Base-by-base conservation (phyloP, 2,797 vertebrate species). In the Micrastur ruficollis region DNA sequence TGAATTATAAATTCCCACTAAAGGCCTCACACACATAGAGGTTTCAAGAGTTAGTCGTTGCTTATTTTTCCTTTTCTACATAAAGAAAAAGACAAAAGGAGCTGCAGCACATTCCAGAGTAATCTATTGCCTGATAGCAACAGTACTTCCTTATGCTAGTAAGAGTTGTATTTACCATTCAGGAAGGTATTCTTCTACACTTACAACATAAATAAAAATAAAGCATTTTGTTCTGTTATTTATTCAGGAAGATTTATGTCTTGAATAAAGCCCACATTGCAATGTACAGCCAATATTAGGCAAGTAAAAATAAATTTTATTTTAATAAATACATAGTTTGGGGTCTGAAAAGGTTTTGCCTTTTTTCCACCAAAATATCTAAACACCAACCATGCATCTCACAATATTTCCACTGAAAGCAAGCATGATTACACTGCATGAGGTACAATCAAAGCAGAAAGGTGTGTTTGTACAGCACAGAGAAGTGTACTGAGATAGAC, bases 1-100 rank as follows among this genome's bases (percentile, higher is more conserved):
- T 59, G 84, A 91, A 96, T 97, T 96, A 81, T 34, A 90, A 90
- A 89, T 92, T 90, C 87, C 87, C 68, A 72, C 81, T 40, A n/a
- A 89, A 74, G 62, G 71, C 72, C 62, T 94, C 85, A 56, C 75
- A 92, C 42, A 8, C 38, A 40, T 8, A 73, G 65, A 74, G 80
- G 67, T 87, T 93, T 82, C 2, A 0, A 34, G 55, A 78, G 52
- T 67, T 31, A 29, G 46, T 34, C 42, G 56, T 26, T 67, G 34
- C 83, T 95, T 76, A 16, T 71, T 92, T 85, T 73, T 40, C 52
- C 14, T 78, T 53, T 47, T 66, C n/a, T 66, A 1, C 49, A 16
- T 29, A 72, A 52, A 5, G 14, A 68, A 92, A 88, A 74, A 74
- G 59, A 82, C 16, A 86, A 72, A 87, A 78, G 16, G 49, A 40